phyloP scores from a whole-genome alignment of 2,888 invertebrate species.

The Euspilapteryx auroguttella region DNA sequence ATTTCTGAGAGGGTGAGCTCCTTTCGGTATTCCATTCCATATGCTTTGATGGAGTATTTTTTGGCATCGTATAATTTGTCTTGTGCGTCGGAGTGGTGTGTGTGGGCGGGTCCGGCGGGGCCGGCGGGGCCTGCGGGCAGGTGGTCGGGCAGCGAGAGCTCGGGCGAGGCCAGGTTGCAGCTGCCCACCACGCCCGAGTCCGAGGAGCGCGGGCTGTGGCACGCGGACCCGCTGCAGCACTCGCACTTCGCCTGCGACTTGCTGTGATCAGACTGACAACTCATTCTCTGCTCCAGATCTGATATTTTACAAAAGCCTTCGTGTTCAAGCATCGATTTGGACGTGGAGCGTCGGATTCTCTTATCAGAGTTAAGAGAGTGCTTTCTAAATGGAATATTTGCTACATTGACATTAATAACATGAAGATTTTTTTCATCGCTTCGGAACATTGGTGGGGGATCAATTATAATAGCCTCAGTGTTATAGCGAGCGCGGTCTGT shows the following conservation, averaged over 20 bases:
- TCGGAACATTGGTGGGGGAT: slow-evolving; percentile 66
- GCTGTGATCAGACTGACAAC: slow-evolving; percentile 42
- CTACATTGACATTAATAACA: slow-evolving; percentile 41
- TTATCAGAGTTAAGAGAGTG: slow-evolving; percentile 67
- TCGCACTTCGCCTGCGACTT: slow-evolving; percentile 46
- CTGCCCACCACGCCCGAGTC: slow-evolving; percentile 87
- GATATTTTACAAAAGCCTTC: slow-evolving; percentile 29
- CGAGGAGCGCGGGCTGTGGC: slow-evolving; percentile 74
- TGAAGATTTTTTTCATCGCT: slow-evolving; percentile 41
- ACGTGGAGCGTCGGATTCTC: slow-evolving; percentile 45
- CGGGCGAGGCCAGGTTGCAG: slow-evolving; percentile 73
- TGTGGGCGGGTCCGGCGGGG: too few relatives aligned
- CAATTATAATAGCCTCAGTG: slow-evolving; percentile 39
- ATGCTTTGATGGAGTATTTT: slow-evolving; percentile 23
- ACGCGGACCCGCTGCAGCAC: slow-evolving; percentile 64
- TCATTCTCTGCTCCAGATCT: slow-evolving; percentile 36
- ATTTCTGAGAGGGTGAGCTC: slow-evolving; percentile 59
- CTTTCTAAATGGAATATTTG: slow-evolving; percentile 43
- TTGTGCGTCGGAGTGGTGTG: slow-evolving; percentile 35
- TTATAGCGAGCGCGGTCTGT: slow-evolving; percentile 15
- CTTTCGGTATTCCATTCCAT: slow-evolving; percentile 25
- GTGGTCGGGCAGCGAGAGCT: slow-evolving; percentile 53
- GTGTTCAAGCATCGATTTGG: slow-evolving; percentile 44
- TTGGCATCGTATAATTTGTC: slow-evolving; percentile 26
- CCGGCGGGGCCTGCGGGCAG: slow-evolving; percentile 27